Conservation (phyloP, 2,113 vertebrate genomes). For the Numida meleagris region DNA sequence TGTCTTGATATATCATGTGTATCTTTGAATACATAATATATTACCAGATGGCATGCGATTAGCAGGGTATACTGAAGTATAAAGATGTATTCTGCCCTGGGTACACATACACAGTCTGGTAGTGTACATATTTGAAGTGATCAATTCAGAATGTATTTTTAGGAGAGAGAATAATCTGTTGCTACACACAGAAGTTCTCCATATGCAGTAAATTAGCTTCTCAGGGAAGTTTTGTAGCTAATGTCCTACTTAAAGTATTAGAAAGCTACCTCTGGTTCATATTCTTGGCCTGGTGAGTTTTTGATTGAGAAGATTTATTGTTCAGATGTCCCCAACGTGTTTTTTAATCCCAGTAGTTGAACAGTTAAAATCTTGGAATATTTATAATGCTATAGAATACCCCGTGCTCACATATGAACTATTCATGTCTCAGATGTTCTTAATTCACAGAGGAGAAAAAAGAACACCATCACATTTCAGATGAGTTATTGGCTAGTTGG, state of each 20-base stretch:
- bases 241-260: background rate
- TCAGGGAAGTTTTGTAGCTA: background rate
- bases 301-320: background rate
- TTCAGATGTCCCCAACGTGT: background rate
- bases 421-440: background rate
- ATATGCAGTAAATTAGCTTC: background rate
- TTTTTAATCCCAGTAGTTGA: background rate
- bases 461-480: background rate
- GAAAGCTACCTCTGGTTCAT: background rate
- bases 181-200: slow-evolving; percentile 1
- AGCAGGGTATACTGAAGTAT: slow-evolving; percentile 49
- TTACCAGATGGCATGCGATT: slow-evolving; percentile 62
- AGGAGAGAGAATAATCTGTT: slow-evolving; percentile 40
- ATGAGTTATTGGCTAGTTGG: background rate
- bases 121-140: slow-evolving; percentile 26
- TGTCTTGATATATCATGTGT: slow-evolving; percentile 65
- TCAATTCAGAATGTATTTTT: slow-evolving; percentile 44
- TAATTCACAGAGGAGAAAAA: background rate
- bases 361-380: background rate
- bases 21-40: slow-evolving; percentile 66
- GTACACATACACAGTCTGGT: slow-evolving; percentile 54
- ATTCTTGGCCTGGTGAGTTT: background rate
- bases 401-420: background rate
- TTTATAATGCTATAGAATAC: background rate
- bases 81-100: slow-evolving; percentile 50